Conservation (phyloP, 2,113 vertebrate genomes). For the Tetrao urogallus region DNA sequence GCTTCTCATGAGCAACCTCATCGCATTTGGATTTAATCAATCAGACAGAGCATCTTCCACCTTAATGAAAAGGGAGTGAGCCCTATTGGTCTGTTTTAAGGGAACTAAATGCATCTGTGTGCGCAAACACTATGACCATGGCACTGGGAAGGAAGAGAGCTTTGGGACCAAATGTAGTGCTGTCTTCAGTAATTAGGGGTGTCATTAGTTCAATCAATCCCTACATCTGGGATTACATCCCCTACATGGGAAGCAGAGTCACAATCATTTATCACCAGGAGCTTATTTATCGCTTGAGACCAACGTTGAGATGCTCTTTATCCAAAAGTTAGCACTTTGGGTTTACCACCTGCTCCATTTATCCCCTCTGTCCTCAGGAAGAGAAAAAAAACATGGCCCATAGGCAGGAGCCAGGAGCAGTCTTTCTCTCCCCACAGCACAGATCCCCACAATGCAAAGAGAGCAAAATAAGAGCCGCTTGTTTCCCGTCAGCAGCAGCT, state of each 20-base stretch:
- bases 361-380: not conserved
- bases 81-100: accelerated
- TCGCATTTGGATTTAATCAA: not conserved
- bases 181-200: not conserved
- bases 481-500: not conserved
- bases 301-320: not conserved
- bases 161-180: not conserved
- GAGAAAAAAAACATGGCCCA: no score
- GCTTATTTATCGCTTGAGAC: not conserved
- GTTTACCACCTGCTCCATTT: not conserved
- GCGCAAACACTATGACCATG: accelerated
- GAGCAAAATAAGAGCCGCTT: accelerated
- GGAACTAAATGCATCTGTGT: not conserved
- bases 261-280: not conserved
- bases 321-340: not conserved
- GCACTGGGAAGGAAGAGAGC: not conserved
- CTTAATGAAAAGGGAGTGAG: accelerated
- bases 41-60: not conserved
- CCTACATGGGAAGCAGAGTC: not conserved
- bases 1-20: not conserved
- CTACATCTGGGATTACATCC: no score
- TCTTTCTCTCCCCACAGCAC: not conserved
- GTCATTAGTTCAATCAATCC: not conserved
- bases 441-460: not conserved
- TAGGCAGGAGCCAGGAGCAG: not conserved